Conservation (phyloP, 92 coral and sea anemone species). For the Porites evermanni region DNA sequence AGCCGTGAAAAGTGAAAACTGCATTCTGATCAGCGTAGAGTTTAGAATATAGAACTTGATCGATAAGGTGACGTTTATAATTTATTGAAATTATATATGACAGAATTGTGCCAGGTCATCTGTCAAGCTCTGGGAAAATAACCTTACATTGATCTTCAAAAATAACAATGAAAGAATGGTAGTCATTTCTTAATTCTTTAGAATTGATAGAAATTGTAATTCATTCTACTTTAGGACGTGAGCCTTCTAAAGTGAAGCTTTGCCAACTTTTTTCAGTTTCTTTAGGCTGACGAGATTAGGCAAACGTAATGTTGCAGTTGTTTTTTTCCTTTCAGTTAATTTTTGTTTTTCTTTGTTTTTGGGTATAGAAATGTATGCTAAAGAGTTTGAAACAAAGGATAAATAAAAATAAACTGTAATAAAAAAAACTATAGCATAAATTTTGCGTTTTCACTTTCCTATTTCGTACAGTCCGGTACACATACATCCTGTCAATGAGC, state of each 20-base stretch:
- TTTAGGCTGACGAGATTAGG: background rate
- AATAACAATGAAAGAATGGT: background rate
- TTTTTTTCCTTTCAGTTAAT: background rate
- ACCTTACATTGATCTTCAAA: background rate
- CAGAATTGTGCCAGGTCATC: too few species aligned
- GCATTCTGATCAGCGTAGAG: background rate
- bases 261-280: background rate
- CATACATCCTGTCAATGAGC: too few species aligned
- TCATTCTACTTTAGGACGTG: too few species aligned
- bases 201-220: background rate
- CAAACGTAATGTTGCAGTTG: background rate
- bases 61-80: background rate
- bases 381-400: too few species aligned
- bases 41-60: conserved; percentile 8
- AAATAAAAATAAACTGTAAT: too few species aligned
- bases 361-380: too few species aligned
- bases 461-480: too few species aligned
- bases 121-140: background rate
- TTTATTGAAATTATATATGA: background rate
- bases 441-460: too few species aligned
- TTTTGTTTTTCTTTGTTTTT: background rate
- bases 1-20: background rate
- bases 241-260: background rate
- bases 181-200: too few species aligned
- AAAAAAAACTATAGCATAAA: too few species aligned